A percentile compares a stretch with the other conserved stretches of the same genome.
Conservation (phyloP, 2,888 invertebrate species). For the Dryocosmus kuriphilus region DNA sequence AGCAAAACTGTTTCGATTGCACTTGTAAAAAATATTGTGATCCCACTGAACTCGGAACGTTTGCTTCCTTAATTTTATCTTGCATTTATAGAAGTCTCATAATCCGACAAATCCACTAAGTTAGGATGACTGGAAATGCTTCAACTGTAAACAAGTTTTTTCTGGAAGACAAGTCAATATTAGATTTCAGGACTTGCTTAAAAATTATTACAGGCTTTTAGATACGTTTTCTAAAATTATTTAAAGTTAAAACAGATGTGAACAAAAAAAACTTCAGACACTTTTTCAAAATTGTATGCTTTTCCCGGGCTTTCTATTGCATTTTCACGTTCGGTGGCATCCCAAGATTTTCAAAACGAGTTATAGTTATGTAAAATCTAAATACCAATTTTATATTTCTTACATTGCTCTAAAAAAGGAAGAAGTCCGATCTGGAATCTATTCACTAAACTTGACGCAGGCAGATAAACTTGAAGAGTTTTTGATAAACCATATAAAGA, state of each 20-base stretch:
- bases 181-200: background rate
- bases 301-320: no score
- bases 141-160: slow-evolving; percentile 2
- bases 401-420: background rate
- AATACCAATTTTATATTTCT: background rate
- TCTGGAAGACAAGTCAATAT: background rate
- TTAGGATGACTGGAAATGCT: background rate
- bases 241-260: no score
- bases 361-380: no score
- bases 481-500: slow-evolving; percentile 12
- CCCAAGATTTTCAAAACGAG: no score
- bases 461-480: background rate
- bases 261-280: no score
- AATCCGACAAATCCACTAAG: background rate
- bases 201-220: no score
- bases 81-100: background rate
- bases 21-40: slow-evolving; percentile 16
- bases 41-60: slow-evolving; percentile 12
- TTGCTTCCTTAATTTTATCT: slow-evolving; percentile 13
- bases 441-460: background rate
- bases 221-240: no score
- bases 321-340: no score
- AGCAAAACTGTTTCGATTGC: slow-evolving; percentile 35
- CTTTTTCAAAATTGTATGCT: no score
- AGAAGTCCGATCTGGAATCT: background rate